Evolutionary conservation across 2,113 vertebrate species (phyloP), one percentile per base, ranked within the genome.

Genomic region (Siniperca knerii): DNA sequence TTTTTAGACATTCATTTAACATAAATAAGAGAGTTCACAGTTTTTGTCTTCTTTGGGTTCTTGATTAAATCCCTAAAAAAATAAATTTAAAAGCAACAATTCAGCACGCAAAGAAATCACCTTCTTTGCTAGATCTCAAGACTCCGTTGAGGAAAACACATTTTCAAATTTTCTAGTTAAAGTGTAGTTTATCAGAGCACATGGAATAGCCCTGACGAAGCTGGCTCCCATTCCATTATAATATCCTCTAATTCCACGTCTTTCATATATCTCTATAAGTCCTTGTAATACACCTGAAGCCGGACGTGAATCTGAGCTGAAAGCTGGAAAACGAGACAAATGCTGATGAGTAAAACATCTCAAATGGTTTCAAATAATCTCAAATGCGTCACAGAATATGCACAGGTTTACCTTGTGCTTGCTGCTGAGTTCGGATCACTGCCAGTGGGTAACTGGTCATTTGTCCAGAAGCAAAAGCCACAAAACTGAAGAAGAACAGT

Each of bases 191-290:
- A 96, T 91, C 76, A 95, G 79, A 37, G 93, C 94, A 75, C 95
- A 96, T 1, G 95, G 95, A 61, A 96, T 72, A 3, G 95, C 95
- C 62, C 95, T 87, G 62, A 95, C 74, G 13, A 96, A 96, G 78
- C 95, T 96, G 44, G 95, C 93, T 50, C 93, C 95, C 95, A 96
- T 94, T 21, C 95, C 95, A 6, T 87, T 94, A 88, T 95, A 96
- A 87, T 93, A 95, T 52, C 95, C 95, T 82, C 87, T 84, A 37
- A 95, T 54, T 81, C 95, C 95, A 54, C 73, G 40, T 84, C 84
- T 91, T 15, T 94, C 81, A 83, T 96, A 96, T 69, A 94, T 96
- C 46, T 83, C 83, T 16, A 69, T 4, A 20, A 96, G 90, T 86
- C 90, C 93, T 25, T 86, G 84, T 71, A 94, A 68, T 35, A 91